phyloP scores from a whole-genome alignment of 2,797 vertebrate genomes.

The Crenuchus spilurus region DNA sequence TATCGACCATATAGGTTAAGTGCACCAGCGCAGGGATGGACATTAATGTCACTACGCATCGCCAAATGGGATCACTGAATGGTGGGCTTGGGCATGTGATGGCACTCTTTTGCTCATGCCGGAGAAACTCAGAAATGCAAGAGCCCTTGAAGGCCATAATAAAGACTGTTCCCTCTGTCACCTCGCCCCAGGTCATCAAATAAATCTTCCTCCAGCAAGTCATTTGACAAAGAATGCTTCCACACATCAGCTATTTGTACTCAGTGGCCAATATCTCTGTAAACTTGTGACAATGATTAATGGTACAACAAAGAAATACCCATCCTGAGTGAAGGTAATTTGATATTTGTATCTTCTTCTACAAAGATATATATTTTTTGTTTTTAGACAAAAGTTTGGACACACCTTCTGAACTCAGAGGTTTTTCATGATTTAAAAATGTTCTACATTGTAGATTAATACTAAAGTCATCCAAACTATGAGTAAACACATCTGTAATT shows the following conservation, averaged over 20 bases:
- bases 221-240: constrained; percentile 7
- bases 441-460: too few relatives aligned
- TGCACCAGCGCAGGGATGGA: constrained; percentile 28
- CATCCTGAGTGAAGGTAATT: background rate
- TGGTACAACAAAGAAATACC: too few relatives aligned
- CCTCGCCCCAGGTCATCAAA: constrained; percentile 13
- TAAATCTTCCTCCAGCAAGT: constrained; percentile 34
- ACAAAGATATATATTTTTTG: too few relatives aligned
- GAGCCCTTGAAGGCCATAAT: constrained; percentile 33
- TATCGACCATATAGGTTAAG: constrained; percentile 23
- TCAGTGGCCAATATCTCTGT: background rate
- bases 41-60: constrained; percentile 36
- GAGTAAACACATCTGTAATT: too few relatives aligned
- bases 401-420: too few relatives aligned
- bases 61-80: constrained; percentile 29
- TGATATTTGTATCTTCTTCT: background rate
- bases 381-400: too few relatives aligned
- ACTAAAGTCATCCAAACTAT: too few relatives aligned
- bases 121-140: constrained; percentile 11
- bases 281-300: background rate
- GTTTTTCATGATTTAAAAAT: too few relatives aligned
- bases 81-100: constrained; percentile 2
- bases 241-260: background rate
- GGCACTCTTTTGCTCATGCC: constrained; percentile 8
- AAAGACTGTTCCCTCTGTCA: constrained; percentile 27